These are phyloP conservation scores for Heliconius sara DNA, from an alignment of 2,888 invertebrate species.

Conservation along the genomic window DNA sequence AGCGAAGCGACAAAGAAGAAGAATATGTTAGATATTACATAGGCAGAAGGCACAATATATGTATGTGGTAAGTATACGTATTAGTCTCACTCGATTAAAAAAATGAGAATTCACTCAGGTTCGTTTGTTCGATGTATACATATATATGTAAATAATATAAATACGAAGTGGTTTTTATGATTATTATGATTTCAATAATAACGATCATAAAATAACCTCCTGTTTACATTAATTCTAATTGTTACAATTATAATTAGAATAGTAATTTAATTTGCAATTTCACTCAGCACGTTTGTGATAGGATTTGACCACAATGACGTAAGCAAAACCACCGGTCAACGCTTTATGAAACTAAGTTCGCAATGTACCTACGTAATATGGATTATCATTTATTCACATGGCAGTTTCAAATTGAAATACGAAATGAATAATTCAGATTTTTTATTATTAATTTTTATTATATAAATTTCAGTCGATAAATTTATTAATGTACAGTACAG, in stretches of 20 bases:
- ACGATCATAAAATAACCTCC: background rate
- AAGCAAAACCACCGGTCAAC: constrained; percentile 46
- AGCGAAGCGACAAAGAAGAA: too few relatives aligned
- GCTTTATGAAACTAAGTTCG: constrained; percentile 44
- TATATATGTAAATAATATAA: too few relatives aligned
- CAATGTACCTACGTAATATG: constrained; percentile 37
- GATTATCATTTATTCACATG: constrained; percentile 1
- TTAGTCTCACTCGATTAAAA: too few relatives aligned
- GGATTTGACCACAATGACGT: constrained; percentile 53
- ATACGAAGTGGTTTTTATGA: too few relatives aligned
- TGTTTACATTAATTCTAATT: background rate
- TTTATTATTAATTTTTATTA: too few relatives aligned
- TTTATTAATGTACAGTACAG: too few relatives aligned
- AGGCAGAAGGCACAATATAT: too few relatives aligned
- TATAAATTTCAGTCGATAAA: too few relatives aligned
- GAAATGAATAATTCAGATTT: background rate
- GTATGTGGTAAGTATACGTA: too few relatives aligned
- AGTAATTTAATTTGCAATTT: constrained; percentile 29
- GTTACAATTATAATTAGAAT: constrained; percentile 16
- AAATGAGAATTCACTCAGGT: too few relatives aligned
- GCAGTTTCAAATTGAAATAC: background rate
- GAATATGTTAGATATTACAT: too few relatives aligned
- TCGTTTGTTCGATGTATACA: too few relatives aligned
- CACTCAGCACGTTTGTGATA: constrained; percentile 54
- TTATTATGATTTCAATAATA: background rate